Evolutionary conservation across 2,888 invertebrate species (phyloP), one percentile per base, ranked within the genome.

Genomic region (Drosophila flavopinicola): DNA sequence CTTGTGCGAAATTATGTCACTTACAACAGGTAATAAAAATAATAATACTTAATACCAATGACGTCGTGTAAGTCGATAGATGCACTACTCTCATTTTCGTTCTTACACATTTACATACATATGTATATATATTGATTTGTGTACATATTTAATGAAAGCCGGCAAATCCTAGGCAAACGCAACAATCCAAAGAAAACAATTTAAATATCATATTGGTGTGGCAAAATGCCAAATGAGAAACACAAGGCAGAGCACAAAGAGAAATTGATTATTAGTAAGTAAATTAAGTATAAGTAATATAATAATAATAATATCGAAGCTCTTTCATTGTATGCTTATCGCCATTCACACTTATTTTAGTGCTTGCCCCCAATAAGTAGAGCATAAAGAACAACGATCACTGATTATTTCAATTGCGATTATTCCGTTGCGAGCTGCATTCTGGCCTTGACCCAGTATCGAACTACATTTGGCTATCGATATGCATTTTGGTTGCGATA

Each of bases 1-100:
- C 52, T 58, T 70, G 58, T 15, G 25, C 44, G 24, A 33, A 33
- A 30, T 45, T 29, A 17, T 39, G 38, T n/a, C 29, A 48, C 11
- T 25, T 27, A 13, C 38, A 48, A 15, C 25, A 37, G 13, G 15
- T 38, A 25, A 13, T 9, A 33, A 6, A 20, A 33, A 23, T 7
- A 2, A 7, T 0, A 30, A 23, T 27, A 27, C 20, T 25, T 30
- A 52, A 32, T 53, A 20, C 6, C 1, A 52, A 15, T 57, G 29
- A 58, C 35, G 42, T 17, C 57, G 42, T 1, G n/a, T n/a, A n/a
- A n/a, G n/a, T n/a, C n/a, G n/a, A n/a, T n/a, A n/a, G n/a, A n/a
- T 10, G 11, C 10, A 6, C 4, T 13, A 10, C 24, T 13, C 10
- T 1, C 1, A 0, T 2, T 20, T 20, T 1, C 9, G n/a, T n/a